phyloP scores from a whole-genome alignment of 1,140 invertebrate genomes.

The Brachionus rubens region DNA sequence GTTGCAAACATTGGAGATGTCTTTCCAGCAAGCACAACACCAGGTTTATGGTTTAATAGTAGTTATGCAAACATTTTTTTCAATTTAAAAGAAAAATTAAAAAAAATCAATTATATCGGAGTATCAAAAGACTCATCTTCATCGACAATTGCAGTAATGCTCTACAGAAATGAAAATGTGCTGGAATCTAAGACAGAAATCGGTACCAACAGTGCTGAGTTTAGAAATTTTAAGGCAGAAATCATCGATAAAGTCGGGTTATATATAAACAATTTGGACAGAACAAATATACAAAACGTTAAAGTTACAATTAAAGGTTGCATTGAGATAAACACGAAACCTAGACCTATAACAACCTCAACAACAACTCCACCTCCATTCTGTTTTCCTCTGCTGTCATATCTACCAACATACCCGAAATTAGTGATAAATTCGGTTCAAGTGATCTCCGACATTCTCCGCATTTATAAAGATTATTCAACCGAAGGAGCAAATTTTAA shows the following conservation, averaged over 20 bases:
- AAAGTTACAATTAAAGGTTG: slow-evolving; percentile 11
- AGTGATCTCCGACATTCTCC: too few species aligned
- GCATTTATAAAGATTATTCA: too few species aligned
- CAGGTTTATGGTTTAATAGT: not conserved
- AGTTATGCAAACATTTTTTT: not conserved
- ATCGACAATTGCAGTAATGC: not conserved
- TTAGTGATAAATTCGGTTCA: too few species aligned
- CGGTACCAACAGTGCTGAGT: not conserved
- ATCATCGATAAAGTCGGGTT: not conserved
- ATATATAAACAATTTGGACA: slow-evolving; percentile 7
- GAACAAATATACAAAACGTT: not conserved
- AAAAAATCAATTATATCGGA: not conserved
- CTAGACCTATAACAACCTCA: not conserved
- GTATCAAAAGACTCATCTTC: not conserved
- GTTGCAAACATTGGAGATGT: slow-evolving; percentile 4
- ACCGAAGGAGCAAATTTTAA: too few species aligned
- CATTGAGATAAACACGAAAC: not conserved
- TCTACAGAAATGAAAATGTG: not conserved
- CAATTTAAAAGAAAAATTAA: not conserved
- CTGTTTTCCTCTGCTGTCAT: too few species aligned
- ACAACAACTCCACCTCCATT: not conserved
- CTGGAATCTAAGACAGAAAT: not conserved
- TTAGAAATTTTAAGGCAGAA: not conserved
- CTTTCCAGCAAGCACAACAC: not conserved
- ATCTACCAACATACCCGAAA: too few species aligned